These are phyloP conservation scores for Sinosuthora webbiana DNA, from an alignment of 2,113 vertebrate genomes.

Conservation along the genomic window DNA sequence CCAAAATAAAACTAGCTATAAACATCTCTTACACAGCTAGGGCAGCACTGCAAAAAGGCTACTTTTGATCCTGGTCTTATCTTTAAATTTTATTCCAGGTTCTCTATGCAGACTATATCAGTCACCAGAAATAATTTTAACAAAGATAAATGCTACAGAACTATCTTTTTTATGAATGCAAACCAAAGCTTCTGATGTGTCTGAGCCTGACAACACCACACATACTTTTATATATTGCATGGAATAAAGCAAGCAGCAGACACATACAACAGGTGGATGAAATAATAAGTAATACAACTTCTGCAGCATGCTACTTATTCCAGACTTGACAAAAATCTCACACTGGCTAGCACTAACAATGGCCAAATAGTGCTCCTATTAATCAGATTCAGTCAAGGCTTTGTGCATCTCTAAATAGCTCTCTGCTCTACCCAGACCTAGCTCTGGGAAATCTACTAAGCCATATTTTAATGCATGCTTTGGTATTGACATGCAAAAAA, in stretches of 20 bases:
- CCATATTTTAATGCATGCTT: background rate
- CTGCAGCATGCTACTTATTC: background rate
- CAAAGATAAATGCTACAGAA: background rate
- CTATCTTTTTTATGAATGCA: background rate
- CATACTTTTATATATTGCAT: background rate
- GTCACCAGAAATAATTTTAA: background rate
- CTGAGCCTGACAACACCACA: background rate
- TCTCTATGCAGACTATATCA: background rate
- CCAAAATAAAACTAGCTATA: background rate
- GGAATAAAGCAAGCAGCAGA: background rate
- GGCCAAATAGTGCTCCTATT: background rate
- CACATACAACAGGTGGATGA: accelerated
- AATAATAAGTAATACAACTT: background rate
- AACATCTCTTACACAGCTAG: background rate
- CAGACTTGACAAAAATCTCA: background rate
- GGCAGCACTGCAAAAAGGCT: background rate
- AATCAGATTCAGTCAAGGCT: background rate
- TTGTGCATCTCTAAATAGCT: background rate
- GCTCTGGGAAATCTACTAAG: background rate
- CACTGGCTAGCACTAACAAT: background rate
- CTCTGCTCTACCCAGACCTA: background rate
- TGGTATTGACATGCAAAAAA: background rate
- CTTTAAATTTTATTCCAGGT: background rate
- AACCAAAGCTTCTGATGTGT: background rate
- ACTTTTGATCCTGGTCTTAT: background rate